Conservation (phyloP, 1,140 invertebrate species). For the Carposina sasakii region DNA sequence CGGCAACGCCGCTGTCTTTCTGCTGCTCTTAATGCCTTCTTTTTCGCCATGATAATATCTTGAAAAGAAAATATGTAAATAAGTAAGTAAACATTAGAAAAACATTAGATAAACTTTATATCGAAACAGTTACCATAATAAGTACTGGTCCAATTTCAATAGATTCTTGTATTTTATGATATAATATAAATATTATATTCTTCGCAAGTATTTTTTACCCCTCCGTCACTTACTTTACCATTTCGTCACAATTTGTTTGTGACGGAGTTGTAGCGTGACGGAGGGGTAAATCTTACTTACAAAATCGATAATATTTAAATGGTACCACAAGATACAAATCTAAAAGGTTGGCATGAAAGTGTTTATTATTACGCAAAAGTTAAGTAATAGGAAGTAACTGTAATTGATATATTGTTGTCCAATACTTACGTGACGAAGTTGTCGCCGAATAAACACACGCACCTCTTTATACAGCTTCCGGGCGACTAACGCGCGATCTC, state of each 20-base stretch:
- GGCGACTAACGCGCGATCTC: conserved; percentile 4
- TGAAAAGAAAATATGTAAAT: neutral
- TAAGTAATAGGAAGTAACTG: conserved; percentile 15
- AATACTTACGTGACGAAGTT: conserved; percentile 2
- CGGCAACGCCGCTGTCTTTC: conserved; percentile 18
- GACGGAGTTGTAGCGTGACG: conserved; percentile 17
- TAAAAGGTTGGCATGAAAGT: conserved; percentile 16
- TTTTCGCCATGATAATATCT: neutral
- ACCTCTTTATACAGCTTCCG: neutral
- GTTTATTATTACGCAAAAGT: conserved; percentile 13
- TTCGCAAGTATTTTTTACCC: conserved; percentile 16
- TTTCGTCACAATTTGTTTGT: conserved; percentile 16
- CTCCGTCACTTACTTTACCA: conserved; percentile 20
- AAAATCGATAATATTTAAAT: conserved; percentile 20
- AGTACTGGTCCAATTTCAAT: neutral
- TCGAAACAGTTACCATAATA: neutral
- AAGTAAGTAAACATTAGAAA: neutral
- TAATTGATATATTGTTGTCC: conserved; percentile 7
- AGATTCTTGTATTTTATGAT: neutral
- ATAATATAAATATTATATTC: conserved; percentile 6
- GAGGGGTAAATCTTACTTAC: conserved; percentile 14
- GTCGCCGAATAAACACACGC: conserved; percentile 1
- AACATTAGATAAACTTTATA: neutral
- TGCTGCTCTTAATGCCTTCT: conserved; percentile 17
- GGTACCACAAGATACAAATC: conserved; percentile 8